Base-by-base conservation (phyloP, 2,888 invertebrate species). In the Stegophylla sp. region DNA sequence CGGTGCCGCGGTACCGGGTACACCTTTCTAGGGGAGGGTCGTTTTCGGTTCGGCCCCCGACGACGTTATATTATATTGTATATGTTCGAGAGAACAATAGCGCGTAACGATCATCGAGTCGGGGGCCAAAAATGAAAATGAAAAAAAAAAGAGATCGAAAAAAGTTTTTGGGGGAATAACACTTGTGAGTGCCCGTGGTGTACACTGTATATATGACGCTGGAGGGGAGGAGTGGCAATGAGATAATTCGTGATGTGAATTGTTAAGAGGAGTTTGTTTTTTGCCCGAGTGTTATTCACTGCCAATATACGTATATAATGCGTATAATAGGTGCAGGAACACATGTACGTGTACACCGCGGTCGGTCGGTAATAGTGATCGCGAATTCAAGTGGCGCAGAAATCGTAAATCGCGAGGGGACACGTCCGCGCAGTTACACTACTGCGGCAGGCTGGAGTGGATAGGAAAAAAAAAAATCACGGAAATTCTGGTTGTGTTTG, bases 201-300 rank as follows among this genome's bases (percentile, higher is more conserved):
- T 51, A 5, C 17, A 15, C 2, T 15, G 3, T 1, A 51, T n/a
- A 51, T 51, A n/a, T 51, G 20, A 53, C n/a, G 26, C 41, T 41
- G 53, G 56, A 45, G 26, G 67, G 56, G 45, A 56, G 77, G 77
- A n/a, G 67, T 28, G 63, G 74, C 51, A 15, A 5, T 59, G 76
- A 76, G 76, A 69, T 77, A 69, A 67, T 69, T 77, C 77, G 69
- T 69, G 77, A 77, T 56, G 76, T 28, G 76, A 77, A 77, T 77
- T 59, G 45, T 69, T 56, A 45, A 59, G 67, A 53, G 67, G 67
- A 53, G 67, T 34, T 79, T 69, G 23, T 67, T 64, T 77, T 76
- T 69, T 67, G 45, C 23, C 17, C 67, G 43, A 56, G 67, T 67
- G 76, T 56, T 34, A 34, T 34, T 66, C 51, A 15, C 17, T 64